Conservation (phyloP, 2,888 invertebrate genomes). For the Athetis lepigone region DNA sequence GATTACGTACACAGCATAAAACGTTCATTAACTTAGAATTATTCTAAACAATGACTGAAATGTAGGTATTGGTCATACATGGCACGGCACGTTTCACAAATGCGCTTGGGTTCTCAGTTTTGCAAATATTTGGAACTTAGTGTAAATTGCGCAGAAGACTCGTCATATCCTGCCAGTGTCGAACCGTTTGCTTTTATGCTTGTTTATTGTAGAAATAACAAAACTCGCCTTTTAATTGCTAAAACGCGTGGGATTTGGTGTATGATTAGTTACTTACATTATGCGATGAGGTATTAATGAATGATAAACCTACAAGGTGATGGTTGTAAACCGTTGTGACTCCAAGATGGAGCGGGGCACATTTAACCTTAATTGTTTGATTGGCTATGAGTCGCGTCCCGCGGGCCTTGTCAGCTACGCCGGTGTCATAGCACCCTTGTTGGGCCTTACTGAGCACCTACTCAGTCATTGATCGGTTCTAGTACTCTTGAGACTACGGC, state of each 20-base stretch:
- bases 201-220: neutral
- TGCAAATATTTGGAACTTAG: neutral
- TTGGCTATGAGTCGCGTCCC: slow-evolving; percentile 78
- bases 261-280: neutral
- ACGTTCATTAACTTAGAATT: no score
- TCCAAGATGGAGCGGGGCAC: slow-evolving; percentile 13
- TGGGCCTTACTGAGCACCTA: slow-evolving; percentile 32
- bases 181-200: neutral
- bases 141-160: neutral
- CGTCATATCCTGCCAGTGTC: neutral
- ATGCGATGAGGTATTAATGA: slow-evolving; percentile 20
- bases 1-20: no score
- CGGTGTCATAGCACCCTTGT: slow-evolving; percentile 55
- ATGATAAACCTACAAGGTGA: slow-evolving; percentile 24
- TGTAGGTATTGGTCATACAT: neutral
- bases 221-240: slow-evolving; percentile 5
- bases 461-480: slow-evolving; percentile 18
- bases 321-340: slow-evolving; percentile 17
- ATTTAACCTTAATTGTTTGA: slow-evolving; percentile 84
- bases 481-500: slow-evolving; percentile 13
- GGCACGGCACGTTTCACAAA: neutral
- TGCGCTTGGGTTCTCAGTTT: neutral
- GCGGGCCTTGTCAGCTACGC: slow-evolving; percentile 61
- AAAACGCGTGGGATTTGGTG: neutral
- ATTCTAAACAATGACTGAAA: neutral